Percentiles rank a stretch among this genome's conserved stretches.
These are phyloP conservation scores for Nezara viridula DNA, from an alignment of 2,888 invertebrate genomes.

Conservation along the genomic window DNA sequence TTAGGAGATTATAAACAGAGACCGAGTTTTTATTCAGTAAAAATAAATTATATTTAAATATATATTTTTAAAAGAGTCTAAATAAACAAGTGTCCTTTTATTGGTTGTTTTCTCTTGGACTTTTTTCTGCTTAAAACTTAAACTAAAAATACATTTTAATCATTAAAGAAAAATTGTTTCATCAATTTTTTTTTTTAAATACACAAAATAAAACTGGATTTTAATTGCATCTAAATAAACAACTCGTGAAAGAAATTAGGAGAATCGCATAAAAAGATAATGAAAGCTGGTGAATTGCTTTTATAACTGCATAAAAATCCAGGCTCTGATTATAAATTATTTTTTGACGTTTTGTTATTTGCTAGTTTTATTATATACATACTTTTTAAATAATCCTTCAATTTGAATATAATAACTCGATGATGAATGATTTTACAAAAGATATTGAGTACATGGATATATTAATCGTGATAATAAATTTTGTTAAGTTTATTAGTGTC, in stretches of 20 bases:
- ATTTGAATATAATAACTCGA: not conserved
- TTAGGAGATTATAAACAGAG: not conserved
- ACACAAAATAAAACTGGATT: not conserved
- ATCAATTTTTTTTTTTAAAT: not conserved
- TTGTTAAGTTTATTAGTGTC: constrained; percentile 30
- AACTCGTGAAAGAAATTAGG: not conserved
- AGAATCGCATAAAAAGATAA: not conserved
- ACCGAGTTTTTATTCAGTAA: not conserved
- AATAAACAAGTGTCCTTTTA: not conserved
- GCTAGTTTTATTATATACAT: not conserved
- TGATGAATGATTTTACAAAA: not conserved
- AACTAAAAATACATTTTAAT: not conserved
- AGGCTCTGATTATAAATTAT: not conserved
- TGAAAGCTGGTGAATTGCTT: no score
- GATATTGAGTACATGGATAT: constrained; percentile 7
- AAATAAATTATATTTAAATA: not conserved
- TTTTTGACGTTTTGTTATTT: not conserved
- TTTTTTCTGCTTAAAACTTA: not conserved
- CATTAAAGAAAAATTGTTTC: not conserved
- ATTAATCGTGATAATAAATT: constrained; percentile 35
- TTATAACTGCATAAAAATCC: not conserved
- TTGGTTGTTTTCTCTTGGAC: not conserved
- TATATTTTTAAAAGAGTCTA: not conserved
- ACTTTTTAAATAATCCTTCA: not conserved
- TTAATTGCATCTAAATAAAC: not conserved